A percentile compares a stretch with the other conserved stretches of the same genome.
phyloP scores from a whole-genome alignment of 2,888 invertebrate genomes.

The Alcis repandata region DNA sequence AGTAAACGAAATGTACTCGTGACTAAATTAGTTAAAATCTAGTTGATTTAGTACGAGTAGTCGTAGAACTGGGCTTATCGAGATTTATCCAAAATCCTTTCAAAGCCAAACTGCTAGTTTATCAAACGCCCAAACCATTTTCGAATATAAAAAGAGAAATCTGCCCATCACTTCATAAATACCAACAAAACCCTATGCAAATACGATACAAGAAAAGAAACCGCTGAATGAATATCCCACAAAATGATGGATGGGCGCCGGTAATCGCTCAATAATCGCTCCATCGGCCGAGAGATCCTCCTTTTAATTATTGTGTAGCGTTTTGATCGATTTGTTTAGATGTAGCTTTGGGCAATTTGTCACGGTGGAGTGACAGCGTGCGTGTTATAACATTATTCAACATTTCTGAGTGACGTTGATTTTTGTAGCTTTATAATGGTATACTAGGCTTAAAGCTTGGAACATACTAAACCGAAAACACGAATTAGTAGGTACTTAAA shows the following conservation, averaged over 20 bases:
- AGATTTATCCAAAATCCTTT: neutral
- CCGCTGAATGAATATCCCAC: conserved; percentile 34
- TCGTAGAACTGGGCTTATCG: neutral
- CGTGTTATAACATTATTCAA: conserved; percentile 30
- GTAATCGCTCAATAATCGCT: conserved; percentile 47
- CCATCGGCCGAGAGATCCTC: conserved; percentile 45
- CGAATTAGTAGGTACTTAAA: no score
- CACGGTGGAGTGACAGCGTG: conserved; percentile 29
- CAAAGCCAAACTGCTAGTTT: conserved; percentile 1
- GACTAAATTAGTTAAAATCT: neutral
- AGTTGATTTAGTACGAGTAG: conserved; percentile 1
- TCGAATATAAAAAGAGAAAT: conserved; percentile 18
- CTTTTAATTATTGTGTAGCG: conserved; percentile 45
- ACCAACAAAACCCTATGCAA: conserved; percentile 40
- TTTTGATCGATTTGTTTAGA: conserved; percentile 45
- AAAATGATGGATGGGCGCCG: conserved; percentile 42
- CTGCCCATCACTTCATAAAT: conserved; percentile 36
- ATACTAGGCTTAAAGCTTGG: neutral
- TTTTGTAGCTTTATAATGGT: conserved; percentile 6
- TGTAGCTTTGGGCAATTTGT: conserved; percentile 33
- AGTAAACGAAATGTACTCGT: no score
- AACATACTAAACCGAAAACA: no score
- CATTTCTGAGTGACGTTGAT: conserved; percentile 27
- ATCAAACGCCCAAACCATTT: conserved; percentile 4
- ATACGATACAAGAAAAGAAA: conserved; percentile 30